These are phyloP conservation scores for Drosophila acutilabella DNA, from an alignment of 2,888 invertebrate genomes.

Conservation along the genomic window DNA sequence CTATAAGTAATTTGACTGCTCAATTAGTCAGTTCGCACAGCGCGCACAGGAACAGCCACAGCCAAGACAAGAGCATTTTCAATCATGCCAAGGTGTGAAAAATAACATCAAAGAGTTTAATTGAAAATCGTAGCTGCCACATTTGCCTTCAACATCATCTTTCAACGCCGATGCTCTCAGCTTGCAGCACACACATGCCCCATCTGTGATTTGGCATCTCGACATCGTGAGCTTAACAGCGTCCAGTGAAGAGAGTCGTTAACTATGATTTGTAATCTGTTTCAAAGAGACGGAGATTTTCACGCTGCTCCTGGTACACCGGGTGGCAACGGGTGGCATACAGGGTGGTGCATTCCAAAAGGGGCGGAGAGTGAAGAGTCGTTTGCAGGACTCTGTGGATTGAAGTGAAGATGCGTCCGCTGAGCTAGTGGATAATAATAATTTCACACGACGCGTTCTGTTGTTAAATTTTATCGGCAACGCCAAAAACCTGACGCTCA, in stretches of 20 bases:
- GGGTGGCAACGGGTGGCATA: not conserved
- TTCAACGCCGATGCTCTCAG: not conserved
- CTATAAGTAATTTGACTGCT: constrained; percentile 40
- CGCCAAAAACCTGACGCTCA: constrained; percentile 62
- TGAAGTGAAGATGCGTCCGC: constrained; percentile 40
- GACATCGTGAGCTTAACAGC: constrained; percentile 44
- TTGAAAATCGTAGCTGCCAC: constrained; percentile 58
- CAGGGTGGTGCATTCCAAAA: not conserved
- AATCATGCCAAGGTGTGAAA: constrained; percentile 59
- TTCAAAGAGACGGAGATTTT: constrained; percentile 39
- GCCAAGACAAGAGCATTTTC: constrained; percentile 3
- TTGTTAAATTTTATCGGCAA: constrained; percentile 72
- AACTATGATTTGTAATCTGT: constrained; percentile 70
- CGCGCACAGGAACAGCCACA: not conserved
- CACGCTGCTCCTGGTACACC: not conserved
- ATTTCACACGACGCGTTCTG: constrained; percentile 73
- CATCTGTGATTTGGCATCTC: constrained; percentile 41
- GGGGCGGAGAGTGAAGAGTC: not conserved
- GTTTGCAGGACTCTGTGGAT: constrained; percentile 9
- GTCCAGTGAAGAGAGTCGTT: constrained; percentile 52
- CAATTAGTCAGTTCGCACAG: constrained; percentile 44
- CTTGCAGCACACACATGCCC: constrained; percentile 22
- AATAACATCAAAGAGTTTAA: constrained; percentile 59
- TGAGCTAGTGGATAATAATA: constrained; percentile 63
- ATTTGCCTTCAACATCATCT: too few species aligned